Percentiles rank a stretch among this genome's conserved stretches.
These are phyloP conservation scores for Sander lucioperca DNA, from an alignment of 2,113 vertebrate genomes.

Conservation along the genomic window DNA sequence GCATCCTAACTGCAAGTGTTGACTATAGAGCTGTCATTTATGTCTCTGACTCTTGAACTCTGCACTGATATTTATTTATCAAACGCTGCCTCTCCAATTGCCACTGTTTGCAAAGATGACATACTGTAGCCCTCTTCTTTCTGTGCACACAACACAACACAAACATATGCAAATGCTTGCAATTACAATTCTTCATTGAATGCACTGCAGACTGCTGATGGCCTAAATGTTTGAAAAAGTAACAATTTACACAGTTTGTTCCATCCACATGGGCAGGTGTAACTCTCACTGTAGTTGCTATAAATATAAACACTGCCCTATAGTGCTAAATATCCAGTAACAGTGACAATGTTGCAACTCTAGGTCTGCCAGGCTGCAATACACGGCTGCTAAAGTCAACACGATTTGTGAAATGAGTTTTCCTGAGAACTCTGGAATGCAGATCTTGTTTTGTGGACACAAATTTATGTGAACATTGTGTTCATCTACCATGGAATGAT, in stretches of 20 bases:
- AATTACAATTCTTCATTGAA: constrained; percentile 14
- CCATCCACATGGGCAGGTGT: constrained; percentile 45
- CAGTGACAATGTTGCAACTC: constrained; percentile 15
- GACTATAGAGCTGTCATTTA: constrained; percentile 7
- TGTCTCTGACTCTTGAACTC: background rate
- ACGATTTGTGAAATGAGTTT: constrained; percentile 47
- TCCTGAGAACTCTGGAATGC: constrained; percentile 48
- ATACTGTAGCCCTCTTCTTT: background rate
- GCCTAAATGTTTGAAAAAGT: constrained; percentile 28
- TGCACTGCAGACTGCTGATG: constrained; percentile 13
- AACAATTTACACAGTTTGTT: constrained; percentile 31
- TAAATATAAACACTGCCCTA: constrained; percentile 48
- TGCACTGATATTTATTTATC: constrained; percentile 30
- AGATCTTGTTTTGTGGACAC: constrained; percentile 62
- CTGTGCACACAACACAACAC: background rate
- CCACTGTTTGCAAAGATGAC: constrained; percentile 31
- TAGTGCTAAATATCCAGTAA: constrained; percentile 40
- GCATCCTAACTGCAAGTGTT: constrained; percentile 1
- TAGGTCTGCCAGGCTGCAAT: constrained; percentile 26
- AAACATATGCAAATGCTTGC: constrained; percentile 26
- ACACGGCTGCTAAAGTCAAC: constrained; percentile 45
- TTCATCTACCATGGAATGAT: constrained; percentile 53
- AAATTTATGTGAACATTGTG: constrained; percentile 58
- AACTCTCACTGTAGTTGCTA: constrained; percentile 26
- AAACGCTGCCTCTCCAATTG: constrained; percentile 24